A percentile compares a stretch with the other conserved stretches of the same genome.
Conservation (phyloP, 2,797 vertebrate genomes). For the Microcaecilia unicolor region DNA sequence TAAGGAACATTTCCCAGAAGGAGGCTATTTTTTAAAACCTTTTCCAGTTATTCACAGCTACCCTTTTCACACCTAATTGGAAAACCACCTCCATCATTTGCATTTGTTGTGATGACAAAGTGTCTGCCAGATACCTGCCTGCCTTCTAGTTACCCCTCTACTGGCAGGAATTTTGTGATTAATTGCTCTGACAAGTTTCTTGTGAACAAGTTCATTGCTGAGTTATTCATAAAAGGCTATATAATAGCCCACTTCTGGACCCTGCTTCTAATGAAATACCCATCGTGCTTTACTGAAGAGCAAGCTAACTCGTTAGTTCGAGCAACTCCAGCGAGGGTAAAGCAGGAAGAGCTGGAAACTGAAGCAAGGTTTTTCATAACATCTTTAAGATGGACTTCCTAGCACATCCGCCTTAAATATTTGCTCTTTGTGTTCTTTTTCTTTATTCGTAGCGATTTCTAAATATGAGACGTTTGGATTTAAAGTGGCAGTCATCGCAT, state of each 20-base stretch:
- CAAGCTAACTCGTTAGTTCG: not conserved
- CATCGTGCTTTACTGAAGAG: not conserved
- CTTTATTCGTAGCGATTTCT: conserved; percentile 56
- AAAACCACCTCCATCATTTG: conserved; percentile 1
- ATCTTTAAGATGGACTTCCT: not conserved
- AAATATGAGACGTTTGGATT: conserved; percentile 70
- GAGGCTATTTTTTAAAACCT: not conserved
- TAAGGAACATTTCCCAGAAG: not conserved
- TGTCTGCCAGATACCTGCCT: not conserved
- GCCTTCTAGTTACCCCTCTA: not conserved
- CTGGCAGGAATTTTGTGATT: conserved; percentile 1
- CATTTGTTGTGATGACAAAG: not conserved
- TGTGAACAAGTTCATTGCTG: conserved; percentile 4
- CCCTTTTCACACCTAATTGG: not conserved
- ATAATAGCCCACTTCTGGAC: conserved; percentile 2
- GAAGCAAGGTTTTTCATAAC: conserved; percentile 5
- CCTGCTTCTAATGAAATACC: not conserved
- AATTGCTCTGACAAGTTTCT: conserved; percentile 2
- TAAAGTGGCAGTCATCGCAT: conserved; percentile 75
- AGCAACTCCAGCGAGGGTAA: not conserved
- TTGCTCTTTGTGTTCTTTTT: conserved; percentile 17
- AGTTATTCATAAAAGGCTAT: conserved; percentile 8
- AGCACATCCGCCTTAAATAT: not conserved
- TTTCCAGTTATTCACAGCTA: not conserved
- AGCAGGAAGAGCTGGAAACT: not conserved